Evolutionary conservation across 2,888 invertebrate species (phyloP), one percentile per base, ranked within the genome.

Genomic region (Anaspis maculata): DNA sequence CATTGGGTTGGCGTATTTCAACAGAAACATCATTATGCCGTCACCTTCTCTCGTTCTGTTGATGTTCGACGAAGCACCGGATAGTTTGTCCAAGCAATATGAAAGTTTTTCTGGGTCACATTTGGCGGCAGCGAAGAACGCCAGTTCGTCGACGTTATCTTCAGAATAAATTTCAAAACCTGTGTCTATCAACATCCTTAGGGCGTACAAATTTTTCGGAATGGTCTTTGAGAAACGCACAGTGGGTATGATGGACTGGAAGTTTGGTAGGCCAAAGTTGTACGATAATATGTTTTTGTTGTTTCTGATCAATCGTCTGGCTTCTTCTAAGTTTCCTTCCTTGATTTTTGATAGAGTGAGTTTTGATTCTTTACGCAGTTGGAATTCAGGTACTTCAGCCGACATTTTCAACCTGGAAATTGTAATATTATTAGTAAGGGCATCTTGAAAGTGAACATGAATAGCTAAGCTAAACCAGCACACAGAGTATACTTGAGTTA

Each of bases 41-140:
- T 38, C 34, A 9, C 38, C 38, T 27, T 38, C 38, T 27, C 38
- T 30, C 5, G 30, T 30, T 21, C 34, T 25, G 13, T 38, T 38
- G 15, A 38, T 34, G 3, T 19, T 13, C 26, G 28, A 21, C 4
- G 16, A n/a, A 22, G 33, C 33, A n/a, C n/a, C n/a, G n/a, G n/a
- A n/a, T n/a, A n/a, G n/a, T 13, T 15, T 16, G 7, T 30, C 13
- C 7, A 38, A 19, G 7, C 25, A 27, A n/a, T 30, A 26, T 3
- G 13, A 14, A 7, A 38, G 15, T n/a, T 19, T 34, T 11, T 26
- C 27, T n/a, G 19, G 13, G 11, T 33, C 27, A 11, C 38, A 32
- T 19, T 30, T 34, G 5, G 38, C 38, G 25, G 38, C 38, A 15
- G 38, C 33, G 13, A 38, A 38, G 21, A 33, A 38, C n/a, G 34